phyloP scores from a whole-genome alignment of 2,113 vertebrate genomes.

The Percopsis transmontana region DNA sequence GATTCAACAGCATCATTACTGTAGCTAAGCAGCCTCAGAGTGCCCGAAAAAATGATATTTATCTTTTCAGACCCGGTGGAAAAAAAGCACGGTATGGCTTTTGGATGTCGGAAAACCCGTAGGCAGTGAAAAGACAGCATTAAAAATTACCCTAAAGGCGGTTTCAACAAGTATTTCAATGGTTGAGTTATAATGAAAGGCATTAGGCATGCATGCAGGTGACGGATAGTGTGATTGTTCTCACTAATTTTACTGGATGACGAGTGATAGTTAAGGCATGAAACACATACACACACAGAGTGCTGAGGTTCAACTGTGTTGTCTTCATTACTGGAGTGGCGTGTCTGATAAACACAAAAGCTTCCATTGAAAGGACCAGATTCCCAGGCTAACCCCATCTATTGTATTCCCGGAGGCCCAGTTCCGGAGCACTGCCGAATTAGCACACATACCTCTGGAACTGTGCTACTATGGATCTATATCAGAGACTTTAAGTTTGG shows the following conservation, averaged over 20 bases:
- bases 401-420: slow-evolving; percentile 61
- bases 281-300: neutral
- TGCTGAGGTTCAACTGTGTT: neutral
- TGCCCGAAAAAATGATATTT: slow-evolving; percentile 5
- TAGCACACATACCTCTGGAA: slow-evolving; percentile 55
- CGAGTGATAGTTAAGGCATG: slow-evolving; percentile 4
- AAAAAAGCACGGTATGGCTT: slow-evolving; percentile 7
- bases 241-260: slow-evolving; percentile 1
- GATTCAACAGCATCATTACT: slow-evolving; percentile 22
- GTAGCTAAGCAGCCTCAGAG: too few species aligned
- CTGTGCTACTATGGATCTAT: neutral
- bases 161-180: slow-evolving; percentile 15
- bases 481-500: too few species aligned
- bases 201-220: neutral
- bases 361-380: slow-evolving; percentile 58
- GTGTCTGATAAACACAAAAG: slow-evolving; percentile 53
- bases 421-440: slow-evolving; percentile 52
- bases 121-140: neutral
- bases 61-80: neutral
- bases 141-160: neutral
- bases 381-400: slow-evolving; percentile 61
- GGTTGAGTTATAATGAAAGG: neutral
- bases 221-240: slow-evolving; percentile 8
- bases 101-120: neutral
- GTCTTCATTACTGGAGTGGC: slow-evolving; percentile 65